These are phyloP conservation scores for Torymus texanus DNA, from an alignment of 2,888 invertebrate species.

Conservation along the genomic window DNA sequence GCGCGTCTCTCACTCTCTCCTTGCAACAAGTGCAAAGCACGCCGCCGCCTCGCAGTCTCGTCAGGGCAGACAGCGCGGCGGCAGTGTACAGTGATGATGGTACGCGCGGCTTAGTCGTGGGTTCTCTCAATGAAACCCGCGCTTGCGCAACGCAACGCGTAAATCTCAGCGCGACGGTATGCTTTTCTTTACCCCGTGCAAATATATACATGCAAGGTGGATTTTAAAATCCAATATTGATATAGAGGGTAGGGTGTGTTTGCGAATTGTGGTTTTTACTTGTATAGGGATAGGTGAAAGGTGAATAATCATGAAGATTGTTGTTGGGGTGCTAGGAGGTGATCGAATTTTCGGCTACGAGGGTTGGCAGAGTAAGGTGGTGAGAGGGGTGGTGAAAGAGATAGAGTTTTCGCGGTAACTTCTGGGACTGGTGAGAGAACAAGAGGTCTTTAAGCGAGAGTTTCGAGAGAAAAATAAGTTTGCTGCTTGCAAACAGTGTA, in stretches of 20 bases:
- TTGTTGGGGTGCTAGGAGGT: too few species aligned
- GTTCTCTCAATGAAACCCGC: constrained; percentile 56
- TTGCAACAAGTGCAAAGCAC: constrained; percentile 50
- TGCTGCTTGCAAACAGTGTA: too few species aligned
- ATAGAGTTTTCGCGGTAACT: not conserved
- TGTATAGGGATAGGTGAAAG: not conserved
- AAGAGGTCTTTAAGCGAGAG: too few species aligned
- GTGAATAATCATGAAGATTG: too few species aligned
- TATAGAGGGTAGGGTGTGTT: not conserved
- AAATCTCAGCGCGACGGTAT: constrained; percentile 1
- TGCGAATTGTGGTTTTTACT: not conserved
- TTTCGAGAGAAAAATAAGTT: too few species aligned
- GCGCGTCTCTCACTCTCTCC: constrained; percentile 44
- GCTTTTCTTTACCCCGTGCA: not conserved
- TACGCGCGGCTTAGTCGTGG: not conserved
- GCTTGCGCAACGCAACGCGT: constrained; percentile 11
- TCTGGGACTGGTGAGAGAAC: too few species aligned
- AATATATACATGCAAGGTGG: not conserved
- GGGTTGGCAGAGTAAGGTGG: too few species aligned
- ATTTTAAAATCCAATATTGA: constrained; percentile 28
- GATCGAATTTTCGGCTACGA: too few species aligned
- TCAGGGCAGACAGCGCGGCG: constrained; percentile 72
- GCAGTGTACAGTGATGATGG: constrained; percentile 43
- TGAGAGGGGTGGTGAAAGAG: too few species aligned
- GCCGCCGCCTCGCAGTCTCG: constrained; percentile 70